Conservation (phyloP, 2,113 vertebrate species). For the Dromaius novaehollandiae region DNA sequence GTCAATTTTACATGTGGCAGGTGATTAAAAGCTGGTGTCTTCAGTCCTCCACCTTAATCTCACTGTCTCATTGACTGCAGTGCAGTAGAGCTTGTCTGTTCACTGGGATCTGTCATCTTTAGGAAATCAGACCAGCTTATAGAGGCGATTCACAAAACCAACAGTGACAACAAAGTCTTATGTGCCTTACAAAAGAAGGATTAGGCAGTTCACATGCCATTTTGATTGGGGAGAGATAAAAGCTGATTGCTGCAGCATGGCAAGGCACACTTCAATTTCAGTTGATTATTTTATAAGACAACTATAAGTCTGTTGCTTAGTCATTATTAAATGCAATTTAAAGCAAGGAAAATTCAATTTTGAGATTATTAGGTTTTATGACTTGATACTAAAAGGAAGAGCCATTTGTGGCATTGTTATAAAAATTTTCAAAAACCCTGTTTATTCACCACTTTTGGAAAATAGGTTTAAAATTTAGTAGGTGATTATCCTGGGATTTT, state of each 20-base stretch:
- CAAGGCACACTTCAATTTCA: conserved; percentile 84
- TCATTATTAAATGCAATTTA: conserved; percentile 62
- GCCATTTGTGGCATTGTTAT: not conserved
- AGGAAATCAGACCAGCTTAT: conserved; percentile 92
- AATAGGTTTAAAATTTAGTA: not conserved
- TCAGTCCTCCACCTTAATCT: conserved; percentile 82
- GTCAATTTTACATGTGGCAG: conserved; percentile 79
- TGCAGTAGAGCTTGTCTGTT: conserved; percentile 73
- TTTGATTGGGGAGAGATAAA: conserved; percentile 91
- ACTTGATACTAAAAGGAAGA: not conserved
- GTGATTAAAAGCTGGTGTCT: conserved; percentile 82
- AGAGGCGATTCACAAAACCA: conserved; percentile 90
- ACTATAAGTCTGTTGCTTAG: conserved; percentile 73
- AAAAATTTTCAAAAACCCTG: not conserved
- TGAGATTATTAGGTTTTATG: conserved; percentile 34
- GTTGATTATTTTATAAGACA: conserved; percentile 83
- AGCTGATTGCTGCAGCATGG: conserved; percentile 87
- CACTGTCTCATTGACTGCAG: conserved; percentile 70
- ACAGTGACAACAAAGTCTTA: conserved; percentile 89
- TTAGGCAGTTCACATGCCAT: conserved; percentile 91
- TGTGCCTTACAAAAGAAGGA: conserved; percentile 89
- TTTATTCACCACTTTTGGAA: not conserved
- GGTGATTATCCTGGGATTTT: not conserved
- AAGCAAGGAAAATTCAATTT: conserved; percentile 61
- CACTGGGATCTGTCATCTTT: conserved; percentile 86